These are phyloP conservation scores for Cremastobaeus sp. DNA, from an alignment of 2,888 invertebrate genomes.

Conservation along the genomic window DNA sequence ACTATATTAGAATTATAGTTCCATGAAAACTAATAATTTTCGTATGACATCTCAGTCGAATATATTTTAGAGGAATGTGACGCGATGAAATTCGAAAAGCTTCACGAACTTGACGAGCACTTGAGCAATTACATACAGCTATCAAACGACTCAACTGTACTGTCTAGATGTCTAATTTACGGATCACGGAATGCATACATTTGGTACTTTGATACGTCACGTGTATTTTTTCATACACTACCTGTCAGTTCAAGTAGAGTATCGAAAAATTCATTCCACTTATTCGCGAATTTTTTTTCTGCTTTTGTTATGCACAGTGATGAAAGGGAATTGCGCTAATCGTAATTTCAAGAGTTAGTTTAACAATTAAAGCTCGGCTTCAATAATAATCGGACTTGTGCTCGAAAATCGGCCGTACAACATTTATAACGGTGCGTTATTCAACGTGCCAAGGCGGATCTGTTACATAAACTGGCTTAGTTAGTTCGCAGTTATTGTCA, in stretches of 20 bases:
- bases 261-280: conserved; percentile 22
- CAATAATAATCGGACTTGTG: too few relatives aligned
- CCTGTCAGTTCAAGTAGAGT: conserved; percentile 33
- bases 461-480: too few relatives aligned
- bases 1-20: too few relatives aligned
- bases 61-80: conserved; percentile 29
- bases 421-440: too few relatives aligned
- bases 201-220: conserved; percentile 62
- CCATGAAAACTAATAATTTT: conserved; percentile 39
- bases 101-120: conserved; percentile 67
- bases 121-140: conserved; percentile 69
- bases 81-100: conserved; percentile 58
- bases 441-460: too few relatives aligned
- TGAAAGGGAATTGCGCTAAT: too few relatives aligned
- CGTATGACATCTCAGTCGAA: conserved; percentile 4
- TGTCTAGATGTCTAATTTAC: conserved; percentile 68
- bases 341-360: too few relatives aligned
- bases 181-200: conserved; percentile 43
- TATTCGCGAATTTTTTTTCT: too few relatives aligned
- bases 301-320: too few relatives aligned
- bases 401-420: too few relatives aligned
- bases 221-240: conserved; percentile 23
- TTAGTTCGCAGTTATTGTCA: too few relatives aligned
- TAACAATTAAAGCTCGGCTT: too few relatives aligned
- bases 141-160: conserved; percentile 68